Base-by-base conservation (phyloP, 2,797 vertebrate genomes). In the Hydrolagus colliei region DNA sequence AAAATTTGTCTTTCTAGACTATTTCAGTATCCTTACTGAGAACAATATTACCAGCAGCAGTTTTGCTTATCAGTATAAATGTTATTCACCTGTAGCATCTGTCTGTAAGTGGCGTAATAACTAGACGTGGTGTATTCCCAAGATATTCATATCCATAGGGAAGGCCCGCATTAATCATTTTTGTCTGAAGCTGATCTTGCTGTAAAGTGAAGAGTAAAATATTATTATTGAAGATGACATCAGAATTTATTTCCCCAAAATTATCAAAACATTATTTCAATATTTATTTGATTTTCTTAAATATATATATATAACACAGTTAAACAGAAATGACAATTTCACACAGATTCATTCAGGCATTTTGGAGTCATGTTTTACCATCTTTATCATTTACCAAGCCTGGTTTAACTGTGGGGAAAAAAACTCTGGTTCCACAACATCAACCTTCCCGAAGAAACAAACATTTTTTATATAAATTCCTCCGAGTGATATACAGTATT, bases 71-170 rank as follows among this genome's bases (percentile, higher is more conserved):
- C 68, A 35, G 7, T 9, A 61, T 22, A 61, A 72, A 73, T 11
- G 27, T 63, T 32, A 52, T 87, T 92, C 94, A 98, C 97, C 97
- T 95, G 93, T 98, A 97, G 90, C 97, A 98, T 89, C 96, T 94
- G 88, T 97, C 96, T 4, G 96, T 97, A 86, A 98, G 95, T 0
- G 96, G 97, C 12, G 96, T 98, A 87, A 98, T 97, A 89, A 98
- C 96, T 89, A 98, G 90, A 59, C 96, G 92, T 20, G 95, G 94
- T 2, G 96, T 96, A 89, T 97, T 97, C 68, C 97, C 96, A 86
- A 97, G 94, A 87, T 98, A 98, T 77, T 98, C 96, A 0, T 97
- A 97, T 52, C 97, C 96, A 68, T 98, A 97, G 9, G 91, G 92
- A 90, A 97, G 93, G 65, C 95, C 96, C 6, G 96, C 95, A 86